These are phyloP conservation scores for Nebria salina DNA, from an alignment of 2,888 invertebrate species.

Conservation along the genomic window DNA sequence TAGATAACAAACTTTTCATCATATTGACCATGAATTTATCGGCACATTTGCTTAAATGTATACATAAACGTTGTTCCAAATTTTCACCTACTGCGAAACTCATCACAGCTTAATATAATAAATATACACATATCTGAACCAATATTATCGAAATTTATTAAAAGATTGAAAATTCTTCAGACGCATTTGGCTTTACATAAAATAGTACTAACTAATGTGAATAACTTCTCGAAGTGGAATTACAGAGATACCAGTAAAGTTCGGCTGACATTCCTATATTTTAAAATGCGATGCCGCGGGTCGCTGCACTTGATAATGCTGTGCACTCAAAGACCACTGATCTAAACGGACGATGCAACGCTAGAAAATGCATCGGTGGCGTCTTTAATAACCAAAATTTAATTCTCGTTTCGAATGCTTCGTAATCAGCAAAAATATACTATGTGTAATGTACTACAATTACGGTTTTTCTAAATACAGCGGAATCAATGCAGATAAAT, in stretches of 20 bases:
- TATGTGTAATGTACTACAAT: too few relatives aligned
- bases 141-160: too few relatives aligned
- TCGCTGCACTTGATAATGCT: not conserved
- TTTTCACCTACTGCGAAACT: not conserved
- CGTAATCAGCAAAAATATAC: not conserved
- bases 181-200: not conserved
- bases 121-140: not conserved
- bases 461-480: too few relatives aligned
- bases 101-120: not conserved
- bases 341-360: not conserved
- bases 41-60: constrained; percentile 12
- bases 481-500: too few relatives aligned
- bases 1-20: constrained; percentile 38
- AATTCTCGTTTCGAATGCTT: not conserved
- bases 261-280: not conserved
- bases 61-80: not conserved
- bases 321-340: not conserved
- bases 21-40: constrained; percentile 29
- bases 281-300: not conserved
- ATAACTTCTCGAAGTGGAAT: not conserved
- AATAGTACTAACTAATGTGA: not conserved
- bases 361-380: not conserved
- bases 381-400: not conserved
- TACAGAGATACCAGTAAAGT: not conserved
- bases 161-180: not conserved